These are phyloP conservation scores for Typhlomys cinereus DNA, from an alignment of 2,113 vertebrate genomes.

Conservation along the genomic window DNA sequence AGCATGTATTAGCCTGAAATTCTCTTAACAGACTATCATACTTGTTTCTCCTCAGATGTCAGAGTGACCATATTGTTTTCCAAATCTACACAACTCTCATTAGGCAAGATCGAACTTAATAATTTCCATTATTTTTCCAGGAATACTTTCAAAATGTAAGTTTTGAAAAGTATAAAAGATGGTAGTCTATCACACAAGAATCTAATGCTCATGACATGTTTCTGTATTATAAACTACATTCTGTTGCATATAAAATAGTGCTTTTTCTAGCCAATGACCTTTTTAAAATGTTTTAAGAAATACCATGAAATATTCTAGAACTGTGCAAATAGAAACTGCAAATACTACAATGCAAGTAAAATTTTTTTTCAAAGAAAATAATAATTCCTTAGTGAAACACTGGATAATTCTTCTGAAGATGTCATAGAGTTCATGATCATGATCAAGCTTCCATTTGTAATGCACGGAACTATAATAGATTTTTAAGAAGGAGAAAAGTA, in stretches of 20 bases:
- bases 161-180: constrained; percentile 15
- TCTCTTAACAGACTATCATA: constrained; percentile 55
- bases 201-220: not conserved
- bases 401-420: not conserved
- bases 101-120: not conserved
- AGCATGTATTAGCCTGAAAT: constrained; percentile 74
- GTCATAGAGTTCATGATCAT: not conserved
- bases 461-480: not conserved
- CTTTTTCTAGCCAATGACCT: not conserved
- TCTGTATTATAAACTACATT: not conserved
- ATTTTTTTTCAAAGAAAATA: too few species aligned
- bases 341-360: not conserved
- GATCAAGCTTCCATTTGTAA: not conserved
- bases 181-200: not conserved
- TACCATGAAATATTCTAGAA: not conserved
- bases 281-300: not conserved
- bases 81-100: not conserved
- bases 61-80: not conserved
- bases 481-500: not conserved
- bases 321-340: not conserved
- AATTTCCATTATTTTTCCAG: constrained; percentile 14
- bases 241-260: not conserved
- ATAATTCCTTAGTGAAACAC: too few species aligned
- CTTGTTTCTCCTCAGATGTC: constrained; percentile 17
- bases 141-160: constrained; percentile 7